phyloP scores from a whole-genome alignment of 2,888 invertebrate species.

The Neuroscelio doddi region DNA sequence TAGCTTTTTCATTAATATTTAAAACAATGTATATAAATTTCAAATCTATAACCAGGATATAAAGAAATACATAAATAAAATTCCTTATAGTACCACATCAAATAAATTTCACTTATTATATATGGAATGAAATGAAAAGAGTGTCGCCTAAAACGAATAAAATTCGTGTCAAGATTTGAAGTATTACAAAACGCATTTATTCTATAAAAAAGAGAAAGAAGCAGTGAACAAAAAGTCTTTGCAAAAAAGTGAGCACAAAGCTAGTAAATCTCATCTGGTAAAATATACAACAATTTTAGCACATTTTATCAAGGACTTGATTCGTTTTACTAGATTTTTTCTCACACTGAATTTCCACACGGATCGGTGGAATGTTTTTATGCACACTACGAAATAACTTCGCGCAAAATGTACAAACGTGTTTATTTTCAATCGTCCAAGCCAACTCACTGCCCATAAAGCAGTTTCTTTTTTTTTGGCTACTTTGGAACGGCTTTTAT shows the following conservation, averaged over 20 bases:
- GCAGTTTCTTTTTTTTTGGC: constrained; percentile 25
- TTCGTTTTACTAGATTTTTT: neutral
- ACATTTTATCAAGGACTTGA: neutral
- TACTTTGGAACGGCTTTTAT: constrained; percentile 29
- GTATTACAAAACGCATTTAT: neutral
- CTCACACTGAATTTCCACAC: too few relatives aligned
- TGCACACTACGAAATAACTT: neutral
- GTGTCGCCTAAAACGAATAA: neutral
- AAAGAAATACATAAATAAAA: neutral
- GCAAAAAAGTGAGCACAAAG: constrained; percentile 4
- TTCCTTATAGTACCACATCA: neutral
- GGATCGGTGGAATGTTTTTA: too few relatives aligned
- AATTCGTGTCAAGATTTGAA: neutral
- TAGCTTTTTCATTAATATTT: too few relatives aligned
- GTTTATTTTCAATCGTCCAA: neutral
- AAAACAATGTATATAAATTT: too few relatives aligned
- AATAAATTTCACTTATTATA: neutral
- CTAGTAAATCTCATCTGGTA: neutral
- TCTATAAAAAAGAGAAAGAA: neutral
- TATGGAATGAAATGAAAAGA: constrained; percentile 4
- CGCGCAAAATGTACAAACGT: too few relatives aligned
- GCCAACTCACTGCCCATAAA: constrained; percentile 61
- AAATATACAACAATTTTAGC: neutral
- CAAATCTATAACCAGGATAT: constrained; percentile 4
- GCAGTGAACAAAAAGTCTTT: neutral